phyloP scores from a whole-genome alignment of 2,888 invertebrate genomes.

The Tachystola acroxantha region DNA sequence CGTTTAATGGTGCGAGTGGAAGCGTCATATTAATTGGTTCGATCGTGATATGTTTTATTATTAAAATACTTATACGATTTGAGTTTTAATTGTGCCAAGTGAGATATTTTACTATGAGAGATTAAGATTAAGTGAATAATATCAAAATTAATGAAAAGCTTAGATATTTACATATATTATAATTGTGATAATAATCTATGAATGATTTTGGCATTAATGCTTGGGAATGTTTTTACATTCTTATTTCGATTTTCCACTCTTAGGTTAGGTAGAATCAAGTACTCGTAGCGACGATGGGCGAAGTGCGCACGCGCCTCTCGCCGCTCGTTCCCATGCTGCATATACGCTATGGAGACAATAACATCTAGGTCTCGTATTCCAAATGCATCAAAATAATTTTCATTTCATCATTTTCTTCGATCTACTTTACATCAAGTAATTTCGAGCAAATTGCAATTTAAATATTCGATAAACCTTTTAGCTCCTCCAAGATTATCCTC shows the following conservation, averaged over 20 bases:
- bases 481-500: no score
- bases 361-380: constrained; percentile 26
- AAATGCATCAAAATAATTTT: constrained; percentile 50
- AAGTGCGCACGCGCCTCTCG: constrained; percentile 9
- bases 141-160: constrained; percentile 71
- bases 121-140: constrained; percentile 75
- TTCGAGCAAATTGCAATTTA: no score
- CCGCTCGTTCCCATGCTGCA: background rate
- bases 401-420: constrained; percentile 27
- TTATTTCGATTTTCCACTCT: constrained; percentile 47
- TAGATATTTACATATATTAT: constrained; percentile 73
- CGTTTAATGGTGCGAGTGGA: constrained; percentile 47
- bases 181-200: constrained; percentile 75
- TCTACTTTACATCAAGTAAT: no score
- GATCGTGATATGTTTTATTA: constrained; percentile 53
- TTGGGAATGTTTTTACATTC: constrained; percentile 53
- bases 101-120: constrained; percentile 71
- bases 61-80: constrained; percentile 66
- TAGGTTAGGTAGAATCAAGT: constrained; percentile 42
- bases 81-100: constrained; percentile 75
- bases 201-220: constrained; percentile 64
- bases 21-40: constrained; percentile 48
- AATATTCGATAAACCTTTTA: no score
- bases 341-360: background rate
- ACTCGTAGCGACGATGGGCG: constrained; percentile 14